Base-by-base conservation (phyloP, 2,797 vertebrate species). In the Syndactyla subalaris region DNA sequence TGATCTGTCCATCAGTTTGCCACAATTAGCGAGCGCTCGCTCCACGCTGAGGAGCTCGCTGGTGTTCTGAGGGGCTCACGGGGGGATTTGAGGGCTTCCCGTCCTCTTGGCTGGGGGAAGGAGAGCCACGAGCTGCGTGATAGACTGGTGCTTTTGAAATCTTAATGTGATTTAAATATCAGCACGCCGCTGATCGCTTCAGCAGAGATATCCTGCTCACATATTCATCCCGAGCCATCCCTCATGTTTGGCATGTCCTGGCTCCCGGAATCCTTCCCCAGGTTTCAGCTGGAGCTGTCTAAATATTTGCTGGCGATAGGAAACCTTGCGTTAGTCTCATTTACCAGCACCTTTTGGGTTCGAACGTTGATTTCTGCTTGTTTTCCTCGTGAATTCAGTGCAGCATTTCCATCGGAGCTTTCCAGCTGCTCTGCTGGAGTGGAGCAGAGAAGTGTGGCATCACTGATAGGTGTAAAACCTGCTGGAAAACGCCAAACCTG, bases 131-230 rank as follows among this genome's bases (percentile, higher is more conserved):
- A 55, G 4, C 80, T 41, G 80, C 2, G 3, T 63, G 91, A 92
- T 89, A 32, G 80, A 93, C 83, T 6, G 71, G 51, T 63, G 94
- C 90, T 86, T 81, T 66, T 95, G 92, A 93, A 94, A 95, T 89
- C 89, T 93, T 92, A 89, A 94, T 92, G 89, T 46, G 89, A 67
- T 82, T 95, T 88, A 94, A 94, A 87, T 91, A 73, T 77, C 90
- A 43, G 86, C 90, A 65, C 22, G 30, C 80, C n/a, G 74, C 90
- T 36, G 92, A 52, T 91, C 4, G 24, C 77, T 94, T 78, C 48
- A 63, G n/a, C 90, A 90, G 93, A 81, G 92, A 82, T 79, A 79
- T 16, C 84, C 93, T 85, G 77, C 92, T 96, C 73, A 71, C 49
- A 9, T 71, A 79, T 88, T 88, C 93, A 94, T 93, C 88, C 84